phyloP scores from a whole-genome alignment of 2,888 invertebrate genomes.

The Epistrophe eligans region DNA sequence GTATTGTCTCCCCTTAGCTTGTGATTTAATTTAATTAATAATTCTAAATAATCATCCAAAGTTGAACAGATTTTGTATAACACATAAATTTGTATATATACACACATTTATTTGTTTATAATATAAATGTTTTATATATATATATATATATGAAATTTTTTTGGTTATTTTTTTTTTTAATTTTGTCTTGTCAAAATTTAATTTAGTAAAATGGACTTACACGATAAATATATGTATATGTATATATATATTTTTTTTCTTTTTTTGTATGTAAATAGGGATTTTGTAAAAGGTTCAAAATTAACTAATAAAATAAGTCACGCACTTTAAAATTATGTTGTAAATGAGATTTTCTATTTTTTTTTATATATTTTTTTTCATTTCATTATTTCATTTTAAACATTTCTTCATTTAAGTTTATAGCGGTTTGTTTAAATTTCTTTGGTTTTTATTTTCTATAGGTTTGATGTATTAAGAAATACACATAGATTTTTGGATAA shows the following conservation, averaged over 20 bases:
- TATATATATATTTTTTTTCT: slow-evolving; percentile 77
- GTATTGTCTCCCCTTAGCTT: slow-evolving; percentile 76
- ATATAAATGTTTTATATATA: slow-evolving; percentile 63
- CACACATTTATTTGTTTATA: slow-evolving; percentile 69
- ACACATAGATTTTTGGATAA: slow-evolving; percentile 50
- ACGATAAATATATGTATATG: slow-evolving; percentile 77
- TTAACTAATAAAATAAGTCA: slow-evolving; percentile 77
- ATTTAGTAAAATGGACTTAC: slow-evolving; percentile 77
- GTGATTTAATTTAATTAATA: slow-evolving; percentile 55
- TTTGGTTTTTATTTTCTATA: slow-evolving; percentile 43
- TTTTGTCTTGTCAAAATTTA: slow-evolving; percentile 73
- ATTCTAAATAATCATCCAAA: slow-evolving; percentile 75
- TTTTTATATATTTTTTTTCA: slow-evolving; percentile 62
- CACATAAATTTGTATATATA: slow-evolving; percentile 70
- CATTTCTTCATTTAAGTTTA: slow-evolving; percentile 66
- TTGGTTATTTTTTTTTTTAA: slow-evolving; percentile 52
- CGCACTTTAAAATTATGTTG: slow-evolving; percentile 76
- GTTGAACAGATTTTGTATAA: slow-evolving; percentile 76
- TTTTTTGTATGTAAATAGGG: slow-evolving; percentile 77
- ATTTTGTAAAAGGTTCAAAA: slow-evolving; percentile 77
- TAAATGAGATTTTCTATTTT: slow-evolving; percentile 74
- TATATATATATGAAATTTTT: slow-evolving; percentile 47
- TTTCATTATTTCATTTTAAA: slow-evolving; percentile 63
- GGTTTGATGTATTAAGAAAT: slow-evolving; percentile 54
- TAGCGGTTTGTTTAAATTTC: slow-evolving; percentile 37